Percentiles rank a stretch among this genome's conserved stretches.
phyloP scores from a whole-genome alignment of 2,888 invertebrate genomes.

The Dilophus febrilis region DNA sequence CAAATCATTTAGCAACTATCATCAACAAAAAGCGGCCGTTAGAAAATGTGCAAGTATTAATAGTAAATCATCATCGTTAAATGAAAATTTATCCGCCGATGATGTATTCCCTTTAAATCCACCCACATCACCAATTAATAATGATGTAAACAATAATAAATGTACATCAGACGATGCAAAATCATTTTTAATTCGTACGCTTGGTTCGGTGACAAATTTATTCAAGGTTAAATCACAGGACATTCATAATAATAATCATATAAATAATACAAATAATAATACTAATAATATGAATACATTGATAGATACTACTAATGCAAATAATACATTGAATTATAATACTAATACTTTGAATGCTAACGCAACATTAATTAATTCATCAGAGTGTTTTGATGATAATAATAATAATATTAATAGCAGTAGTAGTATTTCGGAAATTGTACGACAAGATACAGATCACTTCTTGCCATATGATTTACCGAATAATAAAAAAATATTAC shows the following conservation, averaged over 20 bases:
- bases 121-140: slow-evolving; percentile 23
- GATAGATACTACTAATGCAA: slow-evolving; percentile 30
- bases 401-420: too few relatives aligned
- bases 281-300: slow-evolving; percentile 27
- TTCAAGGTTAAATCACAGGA: slow-evolving; percentile 35
- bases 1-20: slow-evolving; percentile 31
- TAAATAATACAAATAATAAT: slow-evolving; percentile 33
- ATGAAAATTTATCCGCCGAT: too few relatives aligned
- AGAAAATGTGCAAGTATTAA: too few relatives aligned
- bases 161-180: slow-evolving; percentile 46
- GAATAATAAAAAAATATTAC: slow-evolving; percentile 7
- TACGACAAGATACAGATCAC: slow-evolving; percentile 24
- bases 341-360: too few relatives aligned
- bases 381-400: not conserved
- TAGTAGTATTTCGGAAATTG: slow-evolving; percentile 24
- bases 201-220: slow-evolving; percentile 59
- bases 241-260: slow-evolving; percentile 32
- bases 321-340: too few relatives aligned
- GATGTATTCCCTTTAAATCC: slow-evolving; percentile 30
- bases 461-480: slow-evolving; percentile 15
- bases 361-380: too few relatives aligned
- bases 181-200: slow-evolving; percentile 51
- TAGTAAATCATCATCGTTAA: too few relatives aligned
- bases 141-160: slow-evolving; percentile 8
- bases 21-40: slow-evolving; percentile 14